phyloP scores from a whole-genome alignment of 2,888 invertebrate species.

The Laothoe populi region DNA sequence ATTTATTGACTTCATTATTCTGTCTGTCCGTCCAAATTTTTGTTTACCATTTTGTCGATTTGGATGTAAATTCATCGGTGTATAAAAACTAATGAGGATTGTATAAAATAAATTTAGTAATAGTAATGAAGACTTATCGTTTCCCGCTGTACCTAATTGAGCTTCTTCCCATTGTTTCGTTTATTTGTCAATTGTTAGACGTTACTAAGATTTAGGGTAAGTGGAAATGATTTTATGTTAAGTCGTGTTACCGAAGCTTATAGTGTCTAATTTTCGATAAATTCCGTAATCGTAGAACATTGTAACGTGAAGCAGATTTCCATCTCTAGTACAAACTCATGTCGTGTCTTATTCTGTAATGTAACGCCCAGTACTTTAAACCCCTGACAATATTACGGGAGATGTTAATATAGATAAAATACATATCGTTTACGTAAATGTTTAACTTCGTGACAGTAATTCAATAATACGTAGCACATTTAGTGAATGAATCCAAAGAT shows the following conservation, averaged over 20 bases:
- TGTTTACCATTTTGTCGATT: constrained; percentile 43
- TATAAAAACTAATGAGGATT: constrained; percentile 66
- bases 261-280: constrained; percentile 28
- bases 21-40: constrained; percentile 80
- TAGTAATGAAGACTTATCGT: constrained; percentile 53
- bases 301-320: constrained; percentile 37
- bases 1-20: constrained; percentile 56
- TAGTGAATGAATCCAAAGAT: constrained; percentile 71
- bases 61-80: constrained; percentile 62
- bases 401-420: constrained; percentile 60
- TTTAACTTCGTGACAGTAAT: constrained; percentile 71
- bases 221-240: constrained; percentile 36
- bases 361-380: not conserved
- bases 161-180: constrained; percentile 57
- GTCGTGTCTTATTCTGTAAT: constrained; percentile 62
- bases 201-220: constrained; percentile 53
- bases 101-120: constrained; percentile 73
- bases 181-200: constrained; percentile 70
- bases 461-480: constrained; percentile 68
- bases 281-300: constrained; percentile 29
- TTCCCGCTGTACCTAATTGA: constrained; percentile 70
- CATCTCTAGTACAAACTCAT: constrained; percentile 72
- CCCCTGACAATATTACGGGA: constrained; percentile 51
- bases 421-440: constrained; percentile 80
- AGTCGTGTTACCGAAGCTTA: constrained; percentile 27